Evolutionary conservation across 2,888 invertebrate species (phyloP).

Genomic region (Embidobia sp.): DNA sequence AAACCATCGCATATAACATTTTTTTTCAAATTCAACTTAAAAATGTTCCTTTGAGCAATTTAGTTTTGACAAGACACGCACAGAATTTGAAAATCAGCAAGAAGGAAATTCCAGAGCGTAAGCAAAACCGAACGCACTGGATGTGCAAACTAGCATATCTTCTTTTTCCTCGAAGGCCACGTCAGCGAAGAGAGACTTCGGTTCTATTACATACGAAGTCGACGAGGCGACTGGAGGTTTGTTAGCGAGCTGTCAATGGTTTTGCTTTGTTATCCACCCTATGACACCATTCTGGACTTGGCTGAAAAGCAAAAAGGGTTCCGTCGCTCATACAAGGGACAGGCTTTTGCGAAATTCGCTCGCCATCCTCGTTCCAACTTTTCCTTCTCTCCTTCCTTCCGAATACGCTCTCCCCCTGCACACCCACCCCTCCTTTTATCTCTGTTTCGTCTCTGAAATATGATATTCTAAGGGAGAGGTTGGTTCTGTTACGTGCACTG

Average conservation of each 20-base stretch:
- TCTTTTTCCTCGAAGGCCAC: conserved; percentile 38
- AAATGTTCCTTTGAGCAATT: no score
- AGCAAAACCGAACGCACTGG: background rate
- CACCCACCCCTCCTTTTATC: conserved; percentile 50
- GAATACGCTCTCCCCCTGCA: conserved; percentile 33
- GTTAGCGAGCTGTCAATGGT: conserved; percentile 78
- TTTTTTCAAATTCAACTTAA: no score
- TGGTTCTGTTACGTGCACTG: conserved; percentile 69
- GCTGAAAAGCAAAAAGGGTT: conserved; percentile 74
- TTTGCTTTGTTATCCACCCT: conserved; percentile 75
- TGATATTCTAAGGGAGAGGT: conserved; percentile 66
- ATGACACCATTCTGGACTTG: conserved; percentile 57
- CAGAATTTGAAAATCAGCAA: no score
- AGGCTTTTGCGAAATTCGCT: conserved; percentile 72
- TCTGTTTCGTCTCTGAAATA: conserved; percentile 65
- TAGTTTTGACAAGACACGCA: no score
- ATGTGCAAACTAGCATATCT: conserved; percentile 8
- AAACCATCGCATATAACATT: no score
- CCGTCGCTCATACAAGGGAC: conserved; percentile 75
- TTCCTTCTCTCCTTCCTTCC: conserved; percentile 60
- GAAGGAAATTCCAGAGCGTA: background rate
- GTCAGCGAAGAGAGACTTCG: conserved; percentile 43
- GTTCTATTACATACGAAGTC: conserved; percentile 45
- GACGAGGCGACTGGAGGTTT: conserved; percentile 70
- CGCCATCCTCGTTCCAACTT: conserved; percentile 69